phyloP scores from a whole-genome alignment of 2,888 invertebrate genomes.

The Aquatica leii region DNA sequence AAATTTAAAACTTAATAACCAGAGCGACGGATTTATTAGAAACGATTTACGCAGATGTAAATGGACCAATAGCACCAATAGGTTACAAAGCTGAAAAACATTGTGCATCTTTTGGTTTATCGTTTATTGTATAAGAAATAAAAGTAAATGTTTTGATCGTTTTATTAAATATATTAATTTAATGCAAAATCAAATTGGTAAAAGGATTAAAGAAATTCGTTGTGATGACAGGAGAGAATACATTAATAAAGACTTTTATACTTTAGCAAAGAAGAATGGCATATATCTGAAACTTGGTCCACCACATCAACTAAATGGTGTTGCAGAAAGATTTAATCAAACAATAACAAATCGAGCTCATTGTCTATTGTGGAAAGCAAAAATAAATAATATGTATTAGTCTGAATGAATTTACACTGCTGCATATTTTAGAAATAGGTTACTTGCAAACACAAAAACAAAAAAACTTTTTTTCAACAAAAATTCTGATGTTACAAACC shows the following conservation, averaged over 20 bases:
- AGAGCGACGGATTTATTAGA: constrained; percentile 37
- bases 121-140: constrained; percentile 39
- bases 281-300: not conserved
- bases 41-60: constrained; percentile 34
- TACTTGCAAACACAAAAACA: not conserved
- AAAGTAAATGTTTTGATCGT: constrained; percentile 39
- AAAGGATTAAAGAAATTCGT: constrained; percentile 38
- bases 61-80: constrained; percentile 27
- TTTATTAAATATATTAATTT: constrained; percentile 37
- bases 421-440: too few relatives aligned
- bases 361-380: not conserved
- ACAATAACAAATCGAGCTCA: not conserved
- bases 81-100: constrained; percentile 40
- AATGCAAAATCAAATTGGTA: constrained; percentile 31
- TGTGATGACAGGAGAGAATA: constrained; percentile 21
- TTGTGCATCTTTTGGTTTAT: constrained; percentile 41
- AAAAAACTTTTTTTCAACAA: not conserved
- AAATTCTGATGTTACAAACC: not conserved
- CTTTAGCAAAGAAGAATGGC: not conserved
- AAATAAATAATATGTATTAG: not conserved
- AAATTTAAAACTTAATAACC: constrained; percentile 41
- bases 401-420: not conserved
- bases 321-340: not conserved
- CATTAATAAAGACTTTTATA: not conserved
- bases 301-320: not conserved